A percentile compares a stretch with the other conserved stretches of the same genome.
Conservation (phyloP, 2,113 vertebrate species). For the Saimiri boliviensis region DNA sequence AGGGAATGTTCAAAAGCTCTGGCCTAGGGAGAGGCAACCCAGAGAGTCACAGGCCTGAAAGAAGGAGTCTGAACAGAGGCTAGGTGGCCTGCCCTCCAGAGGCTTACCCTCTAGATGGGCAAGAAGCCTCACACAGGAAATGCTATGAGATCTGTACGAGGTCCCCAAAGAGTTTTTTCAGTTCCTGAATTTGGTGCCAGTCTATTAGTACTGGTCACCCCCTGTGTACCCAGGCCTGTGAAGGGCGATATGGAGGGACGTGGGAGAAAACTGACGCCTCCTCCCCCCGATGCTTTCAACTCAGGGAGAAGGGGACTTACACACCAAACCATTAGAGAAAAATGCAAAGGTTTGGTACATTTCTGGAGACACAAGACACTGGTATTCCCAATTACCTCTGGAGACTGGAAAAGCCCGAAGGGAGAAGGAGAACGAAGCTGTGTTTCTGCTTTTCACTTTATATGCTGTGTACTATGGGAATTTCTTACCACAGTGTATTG, state of each 20-base stretch:
- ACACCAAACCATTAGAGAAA: neutral
- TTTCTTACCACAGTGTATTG: neutral
- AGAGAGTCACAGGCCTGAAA: neutral
- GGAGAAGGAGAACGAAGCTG: neutral
- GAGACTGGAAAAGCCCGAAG: neutral
- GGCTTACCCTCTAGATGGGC: neutral
- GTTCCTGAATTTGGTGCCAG: neutral
- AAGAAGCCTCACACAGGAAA: neutral
- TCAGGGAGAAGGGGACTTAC: neutral
- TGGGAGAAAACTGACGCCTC: neutral
- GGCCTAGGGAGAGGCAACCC: accelerated
- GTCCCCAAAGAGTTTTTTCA: neutral
- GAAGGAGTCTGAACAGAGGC: neutral
- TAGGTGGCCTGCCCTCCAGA: no score
- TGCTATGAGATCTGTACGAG: neutral
- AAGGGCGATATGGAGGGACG: neutral
- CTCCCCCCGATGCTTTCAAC: neutral
- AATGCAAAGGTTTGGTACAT: neutral
- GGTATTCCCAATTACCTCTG: neutral
- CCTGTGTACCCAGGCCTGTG: neutral
- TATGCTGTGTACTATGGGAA: no score
- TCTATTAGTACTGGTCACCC: neutral
- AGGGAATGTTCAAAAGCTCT: neutral
- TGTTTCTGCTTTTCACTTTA: neutral
- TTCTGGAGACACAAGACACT: neutral